A percentile compares a stretch with the other conserved stretches of the same genome.
These are phyloP conservation scores for Tiphia femorata DNA, from an alignment of 2,888 invertebrate genomes.

Conservation along the genomic window DNA sequence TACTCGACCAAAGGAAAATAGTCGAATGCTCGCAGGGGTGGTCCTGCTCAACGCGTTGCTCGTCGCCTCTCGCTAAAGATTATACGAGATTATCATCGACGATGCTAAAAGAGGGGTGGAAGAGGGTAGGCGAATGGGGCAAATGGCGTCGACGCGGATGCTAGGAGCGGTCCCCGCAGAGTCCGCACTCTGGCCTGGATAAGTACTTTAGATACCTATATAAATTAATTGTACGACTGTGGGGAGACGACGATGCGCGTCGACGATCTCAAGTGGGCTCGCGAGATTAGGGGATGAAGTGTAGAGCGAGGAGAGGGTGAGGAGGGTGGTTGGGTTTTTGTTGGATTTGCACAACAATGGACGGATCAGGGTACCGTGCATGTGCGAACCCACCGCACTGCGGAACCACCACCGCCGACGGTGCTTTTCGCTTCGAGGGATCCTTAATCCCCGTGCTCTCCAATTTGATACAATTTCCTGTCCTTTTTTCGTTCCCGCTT, in stretches of 20 bases:
- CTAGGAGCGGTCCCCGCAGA: too few relatives aligned
- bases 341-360: constrained; percentile 69
- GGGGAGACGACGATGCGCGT: constrained; percentile 52
- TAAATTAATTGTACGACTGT: constrained; percentile 64
- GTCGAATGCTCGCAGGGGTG: background rate
- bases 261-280: constrained; percentile 63
- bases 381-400: constrained; percentile 59
- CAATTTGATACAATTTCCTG: constrained; percentile 64
- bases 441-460: constrained; percentile 62
- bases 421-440: constrained; percentile 52
- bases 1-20: background rate
- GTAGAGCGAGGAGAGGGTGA: too few relatives aligned
- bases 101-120: background rate
- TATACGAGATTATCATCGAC: background rate
- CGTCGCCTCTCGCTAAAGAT: too few relatives aligned
- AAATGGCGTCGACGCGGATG: constrained; percentile 34
- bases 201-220: constrained; percentile 61
- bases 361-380: constrained; percentile 62
- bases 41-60: too few relatives aligned
- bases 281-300: constrained; percentile 66
- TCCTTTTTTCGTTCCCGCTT: constrained; percentile 43
- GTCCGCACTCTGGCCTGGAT: too few relatives aligned
- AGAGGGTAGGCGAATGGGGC: constrained; percentile 6
- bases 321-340: constrained; percentile 66
- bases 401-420: too few relatives aligned